Conservation (phyloP, 2,797 vertebrate genomes). For the Cyprinodon diabolis region DNA sequence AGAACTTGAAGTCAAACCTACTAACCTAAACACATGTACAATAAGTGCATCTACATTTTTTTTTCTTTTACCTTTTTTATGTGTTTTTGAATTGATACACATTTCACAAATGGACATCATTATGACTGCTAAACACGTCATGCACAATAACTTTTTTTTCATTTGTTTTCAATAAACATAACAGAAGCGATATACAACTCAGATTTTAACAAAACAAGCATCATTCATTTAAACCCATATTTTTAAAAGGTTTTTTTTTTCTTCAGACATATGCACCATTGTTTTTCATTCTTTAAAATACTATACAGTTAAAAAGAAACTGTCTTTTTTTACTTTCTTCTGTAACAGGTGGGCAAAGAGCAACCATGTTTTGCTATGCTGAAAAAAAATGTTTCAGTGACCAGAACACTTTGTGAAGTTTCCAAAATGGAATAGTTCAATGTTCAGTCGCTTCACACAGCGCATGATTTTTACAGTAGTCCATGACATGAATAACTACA, state of each 20-base stretch:
- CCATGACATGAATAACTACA: constrained; percentile 84
- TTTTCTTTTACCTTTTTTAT: constrained; percentile 69
- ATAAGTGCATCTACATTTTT: constrained; percentile 96
- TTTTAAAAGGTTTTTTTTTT: constrained; percentile 82
- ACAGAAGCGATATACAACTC: constrained; percentile 96
- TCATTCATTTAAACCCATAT: constrained; percentile 89
- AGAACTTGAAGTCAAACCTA: constrained; percentile 87
- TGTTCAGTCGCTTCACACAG: constrained; percentile 78
- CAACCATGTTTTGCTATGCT: constrained; percentile 73
- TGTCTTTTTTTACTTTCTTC: constrained; percentile 77
- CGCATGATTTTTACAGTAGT: constrained; percentile 85
- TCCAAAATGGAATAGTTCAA: constrained; percentile 74
- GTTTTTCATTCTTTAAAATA: constrained; percentile 85
- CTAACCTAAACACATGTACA: constrained; percentile 92
- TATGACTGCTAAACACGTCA: constrained; percentile 97
- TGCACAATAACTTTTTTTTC: constrained; percentile 88
- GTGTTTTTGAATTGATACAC: constrained; percentile 87
- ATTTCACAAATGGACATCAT: constrained; percentile 95
- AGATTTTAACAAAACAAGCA: constrained; percentile 90
- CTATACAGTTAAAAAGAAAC: constrained; percentile 88
- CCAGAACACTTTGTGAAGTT: constrained; percentile 71
- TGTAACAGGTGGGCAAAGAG: constrained; percentile 83
- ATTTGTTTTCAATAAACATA: constrained; percentile 91
- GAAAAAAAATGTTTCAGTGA: constrained; percentile 68
- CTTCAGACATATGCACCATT: constrained; percentile 84